Evolutionary conservation across 2,113 vertebrate genomes (phyloP).

Genomic region (Syngnathus scovelli): DNA sequence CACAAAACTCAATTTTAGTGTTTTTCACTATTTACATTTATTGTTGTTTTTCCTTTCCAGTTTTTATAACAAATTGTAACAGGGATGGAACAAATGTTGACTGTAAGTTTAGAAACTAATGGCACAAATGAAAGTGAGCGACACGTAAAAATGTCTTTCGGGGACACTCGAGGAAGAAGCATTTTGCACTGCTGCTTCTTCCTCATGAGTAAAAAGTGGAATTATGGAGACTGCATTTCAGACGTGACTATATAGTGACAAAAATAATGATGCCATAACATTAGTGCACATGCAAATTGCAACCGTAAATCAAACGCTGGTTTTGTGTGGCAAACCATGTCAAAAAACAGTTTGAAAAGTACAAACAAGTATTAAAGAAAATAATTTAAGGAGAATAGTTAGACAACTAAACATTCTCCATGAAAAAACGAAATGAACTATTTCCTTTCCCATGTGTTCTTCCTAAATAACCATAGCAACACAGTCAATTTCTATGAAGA

Average conservation of each 20-base stretch:
- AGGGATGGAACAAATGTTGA: conserved; percentile 52
- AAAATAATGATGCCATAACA: conserved; percentile 24
- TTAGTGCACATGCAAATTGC: conserved; percentile 56
- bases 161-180: conserved; percentile 22
- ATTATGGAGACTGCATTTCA: conserved; percentile 23
- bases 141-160: conserved; percentile 33
- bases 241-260: conserved; percentile 53
- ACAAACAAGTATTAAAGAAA: conserved; percentile 66
- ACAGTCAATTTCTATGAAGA: conserved; percentile 38
- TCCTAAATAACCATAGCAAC: conserved; percentile 29
- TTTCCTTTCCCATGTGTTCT: conserved; percentile 21
- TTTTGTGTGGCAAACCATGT: conserved; percentile 16
- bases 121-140: conserved; percentile 49
- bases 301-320: conserved; percentile 42
- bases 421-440: conserved; percentile 24
- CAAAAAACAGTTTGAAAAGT: conserved; percentile 42
- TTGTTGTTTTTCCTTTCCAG: conserved; percentile 50
- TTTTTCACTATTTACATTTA: conserved; percentile 56
- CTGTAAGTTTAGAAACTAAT: conserved; percentile 59
- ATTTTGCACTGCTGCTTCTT: conserved; percentile 22
- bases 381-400: conserved; percentile 58
- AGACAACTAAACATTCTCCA: conserved; percentile 32
- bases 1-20: conserved; percentile 2
- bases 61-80: conserved; percentile 71
- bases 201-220: conserved; percentile 28